Conservation (phyloP, 2,797 vertebrate species). For the Helostoma temminkii region DNA sequence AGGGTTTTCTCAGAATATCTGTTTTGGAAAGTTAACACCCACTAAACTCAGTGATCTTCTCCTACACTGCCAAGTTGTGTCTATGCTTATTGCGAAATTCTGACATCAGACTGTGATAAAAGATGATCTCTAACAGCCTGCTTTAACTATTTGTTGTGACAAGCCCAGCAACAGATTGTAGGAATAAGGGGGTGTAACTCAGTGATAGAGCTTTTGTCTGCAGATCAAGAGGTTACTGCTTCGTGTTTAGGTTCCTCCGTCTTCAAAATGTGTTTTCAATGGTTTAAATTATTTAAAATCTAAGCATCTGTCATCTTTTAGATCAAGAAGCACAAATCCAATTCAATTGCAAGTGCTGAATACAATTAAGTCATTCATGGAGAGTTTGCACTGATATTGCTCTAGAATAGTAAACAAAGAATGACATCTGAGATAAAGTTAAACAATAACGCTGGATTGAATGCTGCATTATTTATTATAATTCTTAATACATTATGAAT, state of each 20-base stretch:
- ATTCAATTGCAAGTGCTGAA: too few relatives aligned
- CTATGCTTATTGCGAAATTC: slow-evolving; percentile 31
- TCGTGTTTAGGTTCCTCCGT: slow-evolving; percentile 78
- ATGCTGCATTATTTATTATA: too few relatives aligned
- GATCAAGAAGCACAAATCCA: too few relatives aligned
- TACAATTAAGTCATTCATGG: too few relatives aligned
- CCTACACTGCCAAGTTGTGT: slow-evolving; percentile 21
- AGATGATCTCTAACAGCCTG: background rate
- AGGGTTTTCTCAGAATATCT: slow-evolving; percentile 11
- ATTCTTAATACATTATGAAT: too few relatives aligned
- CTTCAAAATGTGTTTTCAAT: background rate
- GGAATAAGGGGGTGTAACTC: slow-evolving; percentile 77
- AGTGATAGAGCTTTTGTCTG: slow-evolving; percentile 85
- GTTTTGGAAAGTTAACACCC: slow-evolving; percentile 27
- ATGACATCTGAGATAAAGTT: too few relatives aligned
- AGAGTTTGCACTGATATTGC: too few relatives aligned
- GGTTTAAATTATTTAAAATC: background rate
- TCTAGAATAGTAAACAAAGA: too few relatives aligned
- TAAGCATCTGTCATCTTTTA: background rate
- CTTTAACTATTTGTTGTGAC: background rate
- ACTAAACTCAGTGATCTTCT: background rate
- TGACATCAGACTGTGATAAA: slow-evolving; percentile 36
- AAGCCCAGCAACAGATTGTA: background rate
- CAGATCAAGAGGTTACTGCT: slow-evolving; percentile 82
- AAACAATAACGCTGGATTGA: too few relatives aligned